Conservation (phyloP, 1,140 invertebrate genomes). For the Neodiprion lecontei region DNA sequence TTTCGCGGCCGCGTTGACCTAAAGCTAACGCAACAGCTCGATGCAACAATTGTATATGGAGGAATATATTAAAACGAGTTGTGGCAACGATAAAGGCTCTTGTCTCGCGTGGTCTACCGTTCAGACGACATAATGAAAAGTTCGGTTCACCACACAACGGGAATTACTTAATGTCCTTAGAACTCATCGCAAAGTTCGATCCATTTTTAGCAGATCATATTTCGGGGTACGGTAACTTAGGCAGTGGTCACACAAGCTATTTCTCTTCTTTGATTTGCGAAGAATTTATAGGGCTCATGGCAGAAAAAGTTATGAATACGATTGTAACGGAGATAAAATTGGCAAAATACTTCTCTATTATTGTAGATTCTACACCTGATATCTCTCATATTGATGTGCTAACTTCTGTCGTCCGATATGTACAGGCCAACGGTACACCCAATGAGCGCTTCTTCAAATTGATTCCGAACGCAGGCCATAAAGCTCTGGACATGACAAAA, state of each 20-base stretch:
- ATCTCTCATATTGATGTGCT: conserved; percentile 35
- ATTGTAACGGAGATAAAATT: conserved; percentile 40
- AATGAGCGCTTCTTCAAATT: conserved; percentile 42
- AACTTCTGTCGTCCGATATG: conserved; percentile 38
- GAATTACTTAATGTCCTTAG: conserved; percentile 30
- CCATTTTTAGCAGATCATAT: conserved; percentile 35
- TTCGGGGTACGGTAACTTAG: conserved; percentile 35
- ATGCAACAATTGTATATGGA: conserved; percentile 30
- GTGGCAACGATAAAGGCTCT: conserved; percentile 36
- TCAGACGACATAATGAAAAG: conserved; percentile 40
- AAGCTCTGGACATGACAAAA: conserved; percentile 34
- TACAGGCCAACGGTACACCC: conserved; percentile 30
- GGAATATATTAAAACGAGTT: conserved; percentile 37
- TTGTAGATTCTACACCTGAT: conserved; percentile 36
- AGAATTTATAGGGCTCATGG: conserved; percentile 43
- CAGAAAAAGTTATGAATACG: not conserved
- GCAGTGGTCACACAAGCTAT: conserved; percentile 36
- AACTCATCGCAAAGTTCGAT: not conserved
- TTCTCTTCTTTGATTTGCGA: conserved; percentile 39
- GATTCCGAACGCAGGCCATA: conserved; percentile 38
- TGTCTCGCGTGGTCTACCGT: conserved; percentile 33
- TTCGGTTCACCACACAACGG: conserved; percentile 39
- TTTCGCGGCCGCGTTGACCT: conserved; percentile 23
- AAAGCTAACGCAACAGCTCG: conserved; percentile 16
- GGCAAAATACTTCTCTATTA: conserved; percentile 49